Evolutionary conservation across 2,113 vertebrate species (phyloP).

Genomic region (Rhadina sibilatrix): DNA sequence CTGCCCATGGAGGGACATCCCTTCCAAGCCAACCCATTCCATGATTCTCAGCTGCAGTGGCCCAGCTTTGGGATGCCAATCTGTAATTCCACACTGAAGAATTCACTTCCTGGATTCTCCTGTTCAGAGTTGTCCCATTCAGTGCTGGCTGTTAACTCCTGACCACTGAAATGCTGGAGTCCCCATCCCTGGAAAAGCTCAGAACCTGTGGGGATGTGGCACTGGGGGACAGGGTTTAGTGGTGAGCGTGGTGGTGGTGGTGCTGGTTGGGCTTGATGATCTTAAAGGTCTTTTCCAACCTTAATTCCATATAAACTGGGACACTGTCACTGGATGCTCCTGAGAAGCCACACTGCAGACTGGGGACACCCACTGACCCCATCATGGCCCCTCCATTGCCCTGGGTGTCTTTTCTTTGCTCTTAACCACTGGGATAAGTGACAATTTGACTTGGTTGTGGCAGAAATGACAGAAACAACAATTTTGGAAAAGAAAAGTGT

Average conservation of each 20-base stretch:
- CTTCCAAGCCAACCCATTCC: not conserved
- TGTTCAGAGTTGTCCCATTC: not conserved
- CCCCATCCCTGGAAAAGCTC: not conserved
- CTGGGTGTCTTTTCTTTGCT: not conserved
- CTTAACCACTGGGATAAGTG: not conserved
- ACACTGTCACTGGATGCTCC: not conserved
- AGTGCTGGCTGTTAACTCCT: not conserved
- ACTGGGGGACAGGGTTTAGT: not conserved
- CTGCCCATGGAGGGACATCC: not conserved
- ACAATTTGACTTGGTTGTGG: not conserved
- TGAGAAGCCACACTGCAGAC: rapidly evolving
- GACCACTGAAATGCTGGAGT: not conserved
- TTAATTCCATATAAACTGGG: not conserved
- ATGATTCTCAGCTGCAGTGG: not conserved
- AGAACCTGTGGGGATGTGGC: not conserved
- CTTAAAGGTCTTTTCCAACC: not conserved
- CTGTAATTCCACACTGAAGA: not conserved
- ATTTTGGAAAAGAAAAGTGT: not conserved
- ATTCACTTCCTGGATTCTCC: not conserved
- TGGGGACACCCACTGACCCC: not conserved
- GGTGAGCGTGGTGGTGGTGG: not conserved
- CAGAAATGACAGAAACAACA: not conserved
- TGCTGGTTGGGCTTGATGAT: not conserved
- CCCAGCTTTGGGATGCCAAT: not conserved
- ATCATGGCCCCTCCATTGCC: not conserved